Evolutionary conservation across 2,797 vertebrate genomes (phyloP), one percentile per base, ranked within the genome.

Genomic region (Amphiprion clarkii): DNA sequence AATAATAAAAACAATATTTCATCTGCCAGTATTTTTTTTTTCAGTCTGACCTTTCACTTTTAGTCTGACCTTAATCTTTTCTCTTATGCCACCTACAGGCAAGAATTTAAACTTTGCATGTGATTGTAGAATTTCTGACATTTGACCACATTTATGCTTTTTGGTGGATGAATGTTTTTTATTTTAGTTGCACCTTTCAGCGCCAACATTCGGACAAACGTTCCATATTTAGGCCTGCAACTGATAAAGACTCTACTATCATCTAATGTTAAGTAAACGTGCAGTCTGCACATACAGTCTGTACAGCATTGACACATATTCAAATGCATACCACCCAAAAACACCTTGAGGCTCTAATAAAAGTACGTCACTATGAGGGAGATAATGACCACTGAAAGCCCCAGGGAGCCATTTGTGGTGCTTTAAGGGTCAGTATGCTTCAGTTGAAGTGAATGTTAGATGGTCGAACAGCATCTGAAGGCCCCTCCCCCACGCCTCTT

Each of bases 41-140:
- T 49, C 48, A 53, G 36, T 17, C 57, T 62, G 33, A 61, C 42
- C 44, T 63, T 56, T 51, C 25, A 62, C 33, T 21, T 56, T 48
- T 8, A 5, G 40, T 23, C 6, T 39, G 17, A 44, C 21, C 7
- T 7, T 23, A 6, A 21, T 5, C 40, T 21, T 10, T 5, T 48
- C 23, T 55, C 17, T 55, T 23, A 16, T n/a, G 27, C 46, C 61
- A 21, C 42, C 60, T 59, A 44, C 42, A 44, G 42, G 42, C 14
- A 44, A 44, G 5, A 44, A 44, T 17, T 44, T 44, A 3, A 44
- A 44, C 16, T 2, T 8, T 21, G 19, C 46, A 17, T 49, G 46
- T 9, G 19, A 49, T 21, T 7, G 46, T 8, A 49, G 6, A 3
- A 49, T 49, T 49, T 49, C 19, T 49, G 8, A n/a, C 6, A 49